Conservation (phyloP, 2,797 vertebrate genomes). For the Nannoperca australis region DNA sequence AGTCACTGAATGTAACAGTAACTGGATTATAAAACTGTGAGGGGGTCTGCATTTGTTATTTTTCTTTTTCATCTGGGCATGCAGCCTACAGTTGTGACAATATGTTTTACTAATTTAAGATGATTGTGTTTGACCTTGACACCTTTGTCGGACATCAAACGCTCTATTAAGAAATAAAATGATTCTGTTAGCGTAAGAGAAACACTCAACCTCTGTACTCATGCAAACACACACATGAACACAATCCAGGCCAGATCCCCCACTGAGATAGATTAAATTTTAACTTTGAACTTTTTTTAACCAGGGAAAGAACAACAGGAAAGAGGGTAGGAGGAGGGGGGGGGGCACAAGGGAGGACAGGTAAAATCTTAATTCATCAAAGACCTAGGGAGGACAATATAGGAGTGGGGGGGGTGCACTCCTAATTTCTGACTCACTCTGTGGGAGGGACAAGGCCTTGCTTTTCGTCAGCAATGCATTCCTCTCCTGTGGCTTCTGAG, state of each 20-base stretch:
- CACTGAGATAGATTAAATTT: slow-evolving; percentile 72
- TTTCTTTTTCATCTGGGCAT: slow-evolving; percentile 34
- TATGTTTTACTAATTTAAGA: neutral
- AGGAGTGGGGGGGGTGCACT: neutral
- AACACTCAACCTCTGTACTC: slow-evolving; percentile 25
- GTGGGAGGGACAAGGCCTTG: slow-evolving; percentile 81
- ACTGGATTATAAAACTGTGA: slow-evolving; percentile 26
- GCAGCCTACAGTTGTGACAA: slow-evolving; percentile 22
- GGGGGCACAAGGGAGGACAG: slow-evolving; percentile 62
- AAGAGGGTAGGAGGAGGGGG: neutral
- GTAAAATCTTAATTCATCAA: slow-evolving; percentile 62
- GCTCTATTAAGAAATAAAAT: slow-evolving; percentile 14
- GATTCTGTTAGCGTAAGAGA: neutral
- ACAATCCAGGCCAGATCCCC: slow-evolving; percentile 63
- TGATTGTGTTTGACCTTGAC: slow-evolving; percentile 27
- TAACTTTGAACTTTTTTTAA: slow-evolving; percentile 56
- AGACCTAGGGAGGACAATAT: slow-evolving; percentile 44
- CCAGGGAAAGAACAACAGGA: slow-evolving; percentile 42
- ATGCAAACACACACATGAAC: slow-evolving; percentile 41
- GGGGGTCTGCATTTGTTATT: slow-evolving; percentile 33
- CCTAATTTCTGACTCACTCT: slow-evolving; percentile 77
- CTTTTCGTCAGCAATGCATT: slow-evolving; percentile 79
- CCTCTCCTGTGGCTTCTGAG: slow-evolving; percentile 90
- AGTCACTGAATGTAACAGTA: slow-evolving; percentile 11
- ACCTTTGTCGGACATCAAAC: slow-evolving; percentile 39